Base-by-base conservation (phyloP, 2,113 vertebrate genomes). In the Henicopernis longicauda region DNA sequence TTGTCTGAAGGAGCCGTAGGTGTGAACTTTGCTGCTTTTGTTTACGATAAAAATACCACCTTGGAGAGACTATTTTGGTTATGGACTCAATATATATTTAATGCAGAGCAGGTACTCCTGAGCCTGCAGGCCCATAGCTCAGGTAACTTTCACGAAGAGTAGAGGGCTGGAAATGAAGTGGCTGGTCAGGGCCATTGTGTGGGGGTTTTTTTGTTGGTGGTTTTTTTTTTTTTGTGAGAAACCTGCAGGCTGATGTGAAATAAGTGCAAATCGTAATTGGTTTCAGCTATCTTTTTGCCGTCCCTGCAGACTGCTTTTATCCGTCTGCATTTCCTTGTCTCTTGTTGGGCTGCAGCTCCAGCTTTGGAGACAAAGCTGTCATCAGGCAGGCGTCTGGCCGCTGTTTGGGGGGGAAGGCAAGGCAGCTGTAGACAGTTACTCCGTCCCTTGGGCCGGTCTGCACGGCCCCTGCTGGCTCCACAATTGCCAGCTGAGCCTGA, bases 41-140 rank as follows among this genome's bases (percentile, higher is more conserved):
- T 90, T 94, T 90, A 62, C 49, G 42, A 54, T 90, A 85, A 90
- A 93, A 96, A 61, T 72, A 67, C 21, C 31, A 21, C 42, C 71
- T 89, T 29, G 65, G 78, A 74, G 52, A 89, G 29, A 70, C 49
- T 90, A 27, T 87, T 87, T 82, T 80, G 62, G 22, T 87, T 82
- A 42, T 69, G 70, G 91, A 42, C 25, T 90, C 82, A 80, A 54
- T 88, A 85, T 94, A 32, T 90, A 65, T 90, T 82, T 92, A 69
- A 86, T 69, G 61, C 29, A 58, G 57, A 95, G 29, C n/a, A 78
- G 67, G 57, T 91, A 36, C 42, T 80, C 42, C 63, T 52, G 71
- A 72, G 72, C 94, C 65, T 83, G 63, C n/a, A 88, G 92, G 52
- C 52, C 40, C n/a, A 42, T 34, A 57, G 57, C 55, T 96, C 47